These are phyloP conservation scores for Microplitis demolitor DNA, from an alignment of 1,140 invertebrate species.

Conservation along the genomic window DNA sequence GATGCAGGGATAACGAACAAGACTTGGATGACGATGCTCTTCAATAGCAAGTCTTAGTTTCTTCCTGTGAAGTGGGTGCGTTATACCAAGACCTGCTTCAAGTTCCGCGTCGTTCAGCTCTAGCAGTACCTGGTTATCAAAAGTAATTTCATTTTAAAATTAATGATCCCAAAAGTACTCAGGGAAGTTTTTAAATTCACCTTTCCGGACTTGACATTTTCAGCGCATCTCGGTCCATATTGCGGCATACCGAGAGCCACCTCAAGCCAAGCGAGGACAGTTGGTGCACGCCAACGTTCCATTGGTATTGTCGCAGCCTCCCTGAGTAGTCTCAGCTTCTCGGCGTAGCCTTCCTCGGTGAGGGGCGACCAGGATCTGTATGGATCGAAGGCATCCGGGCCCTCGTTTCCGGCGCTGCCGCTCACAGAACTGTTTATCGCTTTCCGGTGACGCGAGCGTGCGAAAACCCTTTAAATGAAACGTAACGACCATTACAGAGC, in stretches of 20 bases:
- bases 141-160: too few species aligned
- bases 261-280: conserved; percentile 92
- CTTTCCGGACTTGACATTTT: conserved; percentile 94
- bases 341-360: conserved; percentile 82
- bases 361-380: conserved; percentile 75
- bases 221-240: conserved; percentile 85
- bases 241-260: conserved; percentile 92
- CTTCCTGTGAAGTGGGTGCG: conserved; percentile 89
- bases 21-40: conserved; percentile 82
- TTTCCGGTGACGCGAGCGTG: conserved; percentile 80
- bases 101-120: conserved; percentile 88
- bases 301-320: conserved; percentile 88
- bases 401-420: conserved; percentile 58
- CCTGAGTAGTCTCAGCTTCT: conserved; percentile 78
- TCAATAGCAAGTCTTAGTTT: conserved; percentile 93
- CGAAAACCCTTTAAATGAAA: conserved; percentile 71
- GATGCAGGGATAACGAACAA: conserved; percentile 85
- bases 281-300: conserved; percentile 88
- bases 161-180: neutral
- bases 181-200: conserved; percentile 54
- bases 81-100: conserved; percentile 84
- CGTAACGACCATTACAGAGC: neutral
- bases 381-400: conserved; percentile 58
- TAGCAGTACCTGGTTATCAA: conserved; percentile 73
- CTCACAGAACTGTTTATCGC: conserved; percentile 58